A percentile compares a stretch with the other conserved stretches of the same genome.
These are phyloP conservation scores for Taeniopygia guttata DNA, from an alignment of 2,797 vertebrate genomes.

Conservation along the genomic window DNA sequence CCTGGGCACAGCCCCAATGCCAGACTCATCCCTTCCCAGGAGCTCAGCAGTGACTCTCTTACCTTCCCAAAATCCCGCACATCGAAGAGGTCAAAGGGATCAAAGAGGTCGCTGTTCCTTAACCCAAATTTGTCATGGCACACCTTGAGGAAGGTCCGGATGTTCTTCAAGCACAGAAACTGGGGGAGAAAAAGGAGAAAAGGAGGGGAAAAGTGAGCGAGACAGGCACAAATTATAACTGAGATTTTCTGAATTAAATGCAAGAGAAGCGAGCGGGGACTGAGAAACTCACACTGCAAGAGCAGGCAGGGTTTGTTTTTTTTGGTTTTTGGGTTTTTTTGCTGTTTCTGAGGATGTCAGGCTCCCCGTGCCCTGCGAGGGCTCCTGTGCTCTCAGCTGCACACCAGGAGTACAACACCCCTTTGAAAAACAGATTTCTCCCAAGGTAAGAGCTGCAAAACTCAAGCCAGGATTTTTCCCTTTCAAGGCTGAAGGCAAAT, in stretches of 20 bases:
- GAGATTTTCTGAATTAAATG: background rate
- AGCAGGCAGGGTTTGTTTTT: accelerated
- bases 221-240: background rate
- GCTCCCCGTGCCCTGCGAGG: background rate
- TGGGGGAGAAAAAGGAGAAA: constrained; percentile 42
- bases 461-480: background rate
- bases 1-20: background rate
- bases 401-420: background rate
- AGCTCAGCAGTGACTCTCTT: constrained; percentile 51
- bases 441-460: background rate
- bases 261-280: background rate
- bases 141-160: constrained; percentile 94
- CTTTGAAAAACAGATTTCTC: background rate
- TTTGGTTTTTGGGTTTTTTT: too few species aligned
- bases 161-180: constrained; percentile 98
- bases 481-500: background rate
- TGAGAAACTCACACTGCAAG: accelerated
- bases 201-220: background rate
- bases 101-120: constrained; percentile 93
- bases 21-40: background rate
- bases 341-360: background rate
- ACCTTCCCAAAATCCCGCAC: constrained; percentile 98
- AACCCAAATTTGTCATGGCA: constrained; percentile 95
- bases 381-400: constrained; percentile 34
- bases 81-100: constrained; percentile 97